Conservation (phyloP, 2,113 vertebrate species). For the Brachyistius frenatus region DNA sequence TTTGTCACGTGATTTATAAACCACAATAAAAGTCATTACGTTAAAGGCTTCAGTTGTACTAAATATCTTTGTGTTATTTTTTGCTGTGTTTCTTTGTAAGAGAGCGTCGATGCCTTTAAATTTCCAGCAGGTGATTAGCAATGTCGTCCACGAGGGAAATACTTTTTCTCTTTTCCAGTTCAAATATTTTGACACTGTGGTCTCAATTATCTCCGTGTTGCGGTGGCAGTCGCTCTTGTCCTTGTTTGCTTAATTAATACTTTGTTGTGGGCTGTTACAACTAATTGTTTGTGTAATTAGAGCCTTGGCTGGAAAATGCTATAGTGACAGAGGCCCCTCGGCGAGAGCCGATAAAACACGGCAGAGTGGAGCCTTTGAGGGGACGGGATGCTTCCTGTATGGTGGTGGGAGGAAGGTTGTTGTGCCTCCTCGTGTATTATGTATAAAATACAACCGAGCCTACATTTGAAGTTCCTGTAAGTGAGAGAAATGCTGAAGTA, state of each 20-base stretch:
- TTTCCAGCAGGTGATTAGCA: constrained; percentile 7
- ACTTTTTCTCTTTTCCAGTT: not conserved
- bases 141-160: not conserved
- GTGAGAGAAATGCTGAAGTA: not conserved
- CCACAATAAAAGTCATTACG: not conserved
- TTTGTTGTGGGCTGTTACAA: constrained; percentile 45
- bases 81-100: constrained; percentile 4
- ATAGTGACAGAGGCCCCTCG: constrained; percentile 4
- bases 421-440: not conserved
- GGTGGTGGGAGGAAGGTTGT: not conserved
- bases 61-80: not conserved
- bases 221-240: not conserved
- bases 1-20: no score
- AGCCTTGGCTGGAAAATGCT: constrained; percentile 41
- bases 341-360: constrained; percentile 45
- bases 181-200: constrained; percentile 12
- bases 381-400: no score
- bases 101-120: not conserved
- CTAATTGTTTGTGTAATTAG: constrained; percentile 60
- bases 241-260: constrained; percentile 62
- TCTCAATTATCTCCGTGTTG: constrained; percentile 30
- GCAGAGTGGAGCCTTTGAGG: not conserved
- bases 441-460: constrained; percentile 1
- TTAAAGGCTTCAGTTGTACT: not conserved
- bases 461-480: not conserved